These are phyloP conservation scores for Clarias laeviceps DNA, from an alignment of 2,797 vertebrate genomes.

Conservation along the genomic window DNA sequence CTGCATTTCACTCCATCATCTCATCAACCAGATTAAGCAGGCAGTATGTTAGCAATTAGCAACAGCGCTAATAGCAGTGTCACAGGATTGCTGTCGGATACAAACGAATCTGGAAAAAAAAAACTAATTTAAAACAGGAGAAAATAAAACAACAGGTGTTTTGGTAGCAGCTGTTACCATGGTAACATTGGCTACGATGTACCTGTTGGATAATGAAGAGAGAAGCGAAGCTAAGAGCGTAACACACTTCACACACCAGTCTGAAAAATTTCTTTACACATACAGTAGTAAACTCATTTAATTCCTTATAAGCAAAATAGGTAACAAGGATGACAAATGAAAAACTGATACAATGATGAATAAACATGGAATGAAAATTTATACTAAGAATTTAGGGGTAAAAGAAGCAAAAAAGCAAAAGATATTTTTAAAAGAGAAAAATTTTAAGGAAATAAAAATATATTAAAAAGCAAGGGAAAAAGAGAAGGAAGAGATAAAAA, in stretches of 20 bases:
- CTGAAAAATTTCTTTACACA: neutral
- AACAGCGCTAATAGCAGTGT: neutral
- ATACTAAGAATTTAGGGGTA: no score
- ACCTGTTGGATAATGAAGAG: neutral
- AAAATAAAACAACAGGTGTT: neutral
- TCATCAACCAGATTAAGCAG: neutral
- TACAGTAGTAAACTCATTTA: neutral
- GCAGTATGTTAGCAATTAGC: constrained; percentile 1
- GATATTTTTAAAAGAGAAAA: no score
- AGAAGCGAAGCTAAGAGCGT: neutral
- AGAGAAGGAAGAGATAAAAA: no score
- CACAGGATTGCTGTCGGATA: constrained; percentile 9
- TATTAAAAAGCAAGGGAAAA: no score
- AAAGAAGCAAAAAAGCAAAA: no score
- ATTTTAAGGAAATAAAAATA: no score
- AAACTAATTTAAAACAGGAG: neutral
- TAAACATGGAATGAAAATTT: no score
- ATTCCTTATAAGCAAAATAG: neutral
- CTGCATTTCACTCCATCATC: neutral
- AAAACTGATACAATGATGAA: no score
- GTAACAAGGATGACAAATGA: no score
- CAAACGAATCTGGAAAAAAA: neutral
- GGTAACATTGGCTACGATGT: neutral
- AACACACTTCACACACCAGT: neutral
- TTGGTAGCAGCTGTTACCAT: neutral